Conservation (phyloP, 2,113 vertebrate species). For the Plestiodon gilberti region DNA sequence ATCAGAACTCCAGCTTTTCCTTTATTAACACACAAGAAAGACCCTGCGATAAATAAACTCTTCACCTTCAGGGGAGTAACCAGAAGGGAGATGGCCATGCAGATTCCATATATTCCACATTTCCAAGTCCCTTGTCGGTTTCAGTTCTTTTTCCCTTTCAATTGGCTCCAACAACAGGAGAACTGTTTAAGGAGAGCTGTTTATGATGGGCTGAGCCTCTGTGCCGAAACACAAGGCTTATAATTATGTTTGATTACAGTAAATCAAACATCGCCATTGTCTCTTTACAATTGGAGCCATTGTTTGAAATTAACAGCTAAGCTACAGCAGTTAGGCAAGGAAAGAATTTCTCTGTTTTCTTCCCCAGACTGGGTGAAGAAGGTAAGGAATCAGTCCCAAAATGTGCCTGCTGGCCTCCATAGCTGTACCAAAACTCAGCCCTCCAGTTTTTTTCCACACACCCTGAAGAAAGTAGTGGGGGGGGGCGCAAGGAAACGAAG, state of each 20-base stretch:
- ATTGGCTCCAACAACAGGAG: slow-evolving; percentile 33
- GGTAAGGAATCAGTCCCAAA: slow-evolving; percentile 38
- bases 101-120: neutral
- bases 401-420: slow-evolving; percentile 35
- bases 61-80: neutral
- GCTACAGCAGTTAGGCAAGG: slow-evolving; percentile 17
- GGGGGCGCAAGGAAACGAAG: slow-evolving; percentile 1
- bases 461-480: slow-evolving; percentile 5
- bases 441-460: too few relatives aligned
- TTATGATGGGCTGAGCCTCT: slow-evolving; percentile 42
- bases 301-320: slow-evolving; percentile 63
- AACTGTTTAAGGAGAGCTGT: slow-evolving; percentile 4
- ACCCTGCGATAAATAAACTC: neutral
- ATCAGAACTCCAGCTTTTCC: neutral
- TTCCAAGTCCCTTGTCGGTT: slow-evolving; percentile 14
- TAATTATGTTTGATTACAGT: slow-evolving; percentile 67
- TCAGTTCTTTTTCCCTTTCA: slow-evolving; percentile 14
- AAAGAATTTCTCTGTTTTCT: slow-evolving; percentile 42
- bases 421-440: neutral
- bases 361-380: slow-evolving; percentile 24
- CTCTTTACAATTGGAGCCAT: slow-evolving; percentile 54
- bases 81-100: neutral
- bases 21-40: neutral
- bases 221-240: slow-evolving; percentile 46
- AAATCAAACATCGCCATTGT: slow-evolving; percentile 63